phyloP scores from a whole-genome alignment of 1,140 invertebrate genomes.

The Ceratina calcarata region DNA sequence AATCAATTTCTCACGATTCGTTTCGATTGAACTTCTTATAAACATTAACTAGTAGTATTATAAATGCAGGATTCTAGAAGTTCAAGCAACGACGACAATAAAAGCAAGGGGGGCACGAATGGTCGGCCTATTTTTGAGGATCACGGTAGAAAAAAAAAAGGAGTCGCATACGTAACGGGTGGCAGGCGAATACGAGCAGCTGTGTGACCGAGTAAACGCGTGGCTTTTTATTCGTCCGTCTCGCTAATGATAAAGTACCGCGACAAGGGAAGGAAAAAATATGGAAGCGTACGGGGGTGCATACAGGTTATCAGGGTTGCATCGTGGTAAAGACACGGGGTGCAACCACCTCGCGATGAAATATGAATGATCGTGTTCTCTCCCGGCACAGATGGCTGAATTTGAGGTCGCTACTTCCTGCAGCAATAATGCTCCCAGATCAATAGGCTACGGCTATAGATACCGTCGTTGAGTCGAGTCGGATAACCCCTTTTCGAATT shows the following conservation, averaged over 20 bases:
- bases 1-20: too few relatives aligned
- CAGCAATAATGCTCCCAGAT: constrained; percentile 65
- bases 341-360: constrained; percentile 66
- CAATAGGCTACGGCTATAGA: constrained; percentile 63
- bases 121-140: too few relatives aligned
- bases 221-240: too few relatives aligned
- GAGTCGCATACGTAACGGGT: too few relatives aligned
- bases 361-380: constrained; percentile 65
- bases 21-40: too few relatives aligned
- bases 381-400: constrained; percentile 66
- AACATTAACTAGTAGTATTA: too few relatives aligned
- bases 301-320: constrained; percentile 12
- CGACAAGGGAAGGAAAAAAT: not conserved
- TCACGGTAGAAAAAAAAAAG: not conserved
- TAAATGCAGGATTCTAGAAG: too few relatives aligned
- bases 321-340: constrained; percentile 41
- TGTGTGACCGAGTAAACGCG: constrained; percentile 25
- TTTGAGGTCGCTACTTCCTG: constrained; percentile 67
- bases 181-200: constrained; percentile 18
- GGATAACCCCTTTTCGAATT: constrained; percentile 65
- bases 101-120: too few relatives aligned
- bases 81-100: too few relatives aligned
- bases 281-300: not conserved
- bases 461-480: constrained; percentile 33
- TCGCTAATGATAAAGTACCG: constrained; percentile 14